A percentile compares a stretch with the other conserved stretches of the same genome.
These are phyloP conservation scores for Peromyscus nudipes DNA, from an alignment of 2,797 vertebrate species.

Conservation along the genomic window DNA sequence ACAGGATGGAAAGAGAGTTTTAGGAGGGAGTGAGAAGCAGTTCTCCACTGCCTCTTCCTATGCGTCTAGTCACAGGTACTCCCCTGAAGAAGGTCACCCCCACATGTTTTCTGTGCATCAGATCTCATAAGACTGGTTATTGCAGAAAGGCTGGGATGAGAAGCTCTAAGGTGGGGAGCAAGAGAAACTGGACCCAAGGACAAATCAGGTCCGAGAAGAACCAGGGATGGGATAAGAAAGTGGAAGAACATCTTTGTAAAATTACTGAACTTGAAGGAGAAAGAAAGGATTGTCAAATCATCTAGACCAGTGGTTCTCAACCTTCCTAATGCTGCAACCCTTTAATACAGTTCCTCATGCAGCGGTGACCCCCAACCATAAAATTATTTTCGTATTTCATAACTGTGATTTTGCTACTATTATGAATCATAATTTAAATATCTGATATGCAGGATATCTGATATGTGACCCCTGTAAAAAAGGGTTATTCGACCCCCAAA, in stretches of 20 bases:
- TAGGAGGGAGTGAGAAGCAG: no score
- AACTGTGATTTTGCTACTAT: no score
- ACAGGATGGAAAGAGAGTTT: neutral
- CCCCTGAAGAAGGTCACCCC: no score
- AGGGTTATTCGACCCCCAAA: no score
- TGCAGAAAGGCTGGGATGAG: neutral
- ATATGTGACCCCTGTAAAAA: no score
- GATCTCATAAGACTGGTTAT: neutral
- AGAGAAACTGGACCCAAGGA: neutral
- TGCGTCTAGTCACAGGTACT: fast-evolving
- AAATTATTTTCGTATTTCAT: no score
- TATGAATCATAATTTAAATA: no score
- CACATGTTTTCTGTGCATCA: neutral
- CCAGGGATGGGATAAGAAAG: neutral
- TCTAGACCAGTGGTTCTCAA: no score
- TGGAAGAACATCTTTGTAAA: neutral
- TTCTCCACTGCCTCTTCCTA: neutral
- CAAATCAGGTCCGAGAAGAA: neutral
- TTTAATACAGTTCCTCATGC: no score
- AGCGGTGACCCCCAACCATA: no score
- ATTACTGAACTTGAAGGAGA: neutral
- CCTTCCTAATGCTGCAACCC: no score
- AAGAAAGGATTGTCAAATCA: neutral
- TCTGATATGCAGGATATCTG: no score
- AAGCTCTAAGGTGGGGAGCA: neutral